These are phyloP conservation scores for Megamerina dolium DNA, from an alignment of 2,888 invertebrate genomes.

Conservation along the genomic window DNA sequence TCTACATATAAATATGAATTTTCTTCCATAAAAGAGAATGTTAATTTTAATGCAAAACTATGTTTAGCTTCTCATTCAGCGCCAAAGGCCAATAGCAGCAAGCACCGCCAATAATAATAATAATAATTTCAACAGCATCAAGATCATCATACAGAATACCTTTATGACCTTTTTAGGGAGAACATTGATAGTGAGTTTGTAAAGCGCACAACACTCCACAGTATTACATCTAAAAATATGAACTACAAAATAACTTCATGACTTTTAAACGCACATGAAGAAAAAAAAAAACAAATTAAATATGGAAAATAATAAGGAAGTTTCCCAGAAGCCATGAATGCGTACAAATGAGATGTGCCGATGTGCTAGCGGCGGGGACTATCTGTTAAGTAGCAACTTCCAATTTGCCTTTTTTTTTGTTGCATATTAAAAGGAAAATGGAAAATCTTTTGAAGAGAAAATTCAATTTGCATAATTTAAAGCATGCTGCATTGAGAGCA, in stretches of 20 bases:
- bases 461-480: slow-evolving; percentile 21
- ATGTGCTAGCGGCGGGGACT: too few species aligned
- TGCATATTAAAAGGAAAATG: too few species aligned
- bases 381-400: too few species aligned
- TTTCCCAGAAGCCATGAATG: too few species aligned
- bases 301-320: not conserved
- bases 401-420: too few species aligned
- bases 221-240: not conserved
- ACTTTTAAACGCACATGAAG: not conserved
- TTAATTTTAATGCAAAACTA: slow-evolving; percentile 5
- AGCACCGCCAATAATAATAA: not conserved
- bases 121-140: too few species aligned
- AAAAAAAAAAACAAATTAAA: not conserved
- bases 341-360: too few species aligned
- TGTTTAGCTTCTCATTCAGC: too few species aligned
- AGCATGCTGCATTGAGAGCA: too few species aligned
- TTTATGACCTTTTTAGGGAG: not conserved
- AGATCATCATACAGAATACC: too few species aligned
- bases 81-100: too few species aligned
- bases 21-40: not conserved
- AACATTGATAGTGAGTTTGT: not conserved
- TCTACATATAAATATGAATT: slow-evolving; percentile 13
- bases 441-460: slow-evolving; percentile 14
- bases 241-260: not conserved
- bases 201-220: not conserved